phyloP scores from a whole-genome alignment of 2,113 vertebrate genomes.

The Grallaria varia region DNA sequence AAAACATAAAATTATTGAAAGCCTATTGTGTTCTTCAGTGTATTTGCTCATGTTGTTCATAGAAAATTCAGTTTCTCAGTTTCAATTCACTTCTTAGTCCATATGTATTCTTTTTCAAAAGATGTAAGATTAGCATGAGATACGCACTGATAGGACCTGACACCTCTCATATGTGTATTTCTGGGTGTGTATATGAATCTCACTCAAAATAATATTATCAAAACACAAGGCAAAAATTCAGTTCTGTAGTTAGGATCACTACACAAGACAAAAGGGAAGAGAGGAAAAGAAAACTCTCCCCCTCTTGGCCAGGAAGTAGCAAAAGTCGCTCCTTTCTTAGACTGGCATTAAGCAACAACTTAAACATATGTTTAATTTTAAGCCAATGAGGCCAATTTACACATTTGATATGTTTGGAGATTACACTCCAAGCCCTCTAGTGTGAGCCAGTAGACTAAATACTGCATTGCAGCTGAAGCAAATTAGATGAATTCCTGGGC shows the following conservation, averaged over 20 bases:
- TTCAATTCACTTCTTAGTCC: not conserved
- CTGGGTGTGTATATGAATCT: not conserved
- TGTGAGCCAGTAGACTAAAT: not conserved
- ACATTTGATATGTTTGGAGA: not conserved
- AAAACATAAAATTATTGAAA: not conserved
- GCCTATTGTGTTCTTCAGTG: not conserved
- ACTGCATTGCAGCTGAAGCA: not conserved
- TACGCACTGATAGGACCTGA: not conserved
- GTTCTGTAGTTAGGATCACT: not conserved
- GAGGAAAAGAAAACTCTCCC: not conserved
- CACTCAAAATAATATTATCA: not conserved
- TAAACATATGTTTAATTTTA: not conserved
- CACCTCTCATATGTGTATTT: not conserved
- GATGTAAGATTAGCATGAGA: not conserved
- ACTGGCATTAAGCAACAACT: not conserved
- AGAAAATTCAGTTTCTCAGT: not conserved
- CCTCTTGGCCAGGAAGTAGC: not conserved
- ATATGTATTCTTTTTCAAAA: not conserved
- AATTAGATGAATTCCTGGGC: not conserved
- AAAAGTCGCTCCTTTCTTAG: not conserved
- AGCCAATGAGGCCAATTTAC: not conserved
- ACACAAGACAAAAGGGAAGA: not conserved
- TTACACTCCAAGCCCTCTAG: not conserved
- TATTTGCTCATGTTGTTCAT: not conserved
- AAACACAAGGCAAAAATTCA: not conserved